Base-by-base conservation (phyloP, 2,797 vertebrate species). In the Rhinogobio ventralis region DNA sequence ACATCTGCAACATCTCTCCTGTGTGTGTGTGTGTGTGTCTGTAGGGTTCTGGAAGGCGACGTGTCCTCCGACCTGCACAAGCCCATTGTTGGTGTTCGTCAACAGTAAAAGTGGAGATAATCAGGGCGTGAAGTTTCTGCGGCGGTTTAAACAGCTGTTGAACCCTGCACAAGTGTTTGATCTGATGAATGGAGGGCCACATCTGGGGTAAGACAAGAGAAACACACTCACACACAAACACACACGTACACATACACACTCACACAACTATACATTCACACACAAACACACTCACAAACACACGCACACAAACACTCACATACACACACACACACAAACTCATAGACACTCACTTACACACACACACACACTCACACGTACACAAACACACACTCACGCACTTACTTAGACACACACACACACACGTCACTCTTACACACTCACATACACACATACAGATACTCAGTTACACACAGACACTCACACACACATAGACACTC, bases 91-190 rank as follows among this genome's bases (percentile, higher is more conserved):
- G 89, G 98, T 99, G 46, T 99, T 99, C 2, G 98, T 99, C 73
- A 99, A 99, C 92, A 99, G 97, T 15, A 99, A 99, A 91, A 98
- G 97, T 20, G 98, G 98, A 91, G 98, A 99, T 93, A 99, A 98
- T 87, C 98, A 99, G 92, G 98, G 98, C 0, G 97, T 99, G 42
- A 99, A 98, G 93, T 99, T 99, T 92, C 95, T 99, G 62, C 93
- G 98, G 28, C 96, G 97, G 88, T 99, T 99, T 92, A 99, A 99
- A 79, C 98, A 99, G 86, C 94, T 99, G 83, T 95, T 99, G 86
- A 99, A 99, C 92, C 98, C 98, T 0, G 98, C 98, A 0, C 98
- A 99, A 90, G 98, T 99, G 88, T 99, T 99, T 36, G 98, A 99
- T 92, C 96, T 99, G 88, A 99, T 99, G 97, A 99, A 99, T 10